Evolutionary conservation across 2,888 invertebrate genomes (phyloP), one percentile per base, ranked within the genome.

Genomic region (Drosophila multiciliata): DNA sequence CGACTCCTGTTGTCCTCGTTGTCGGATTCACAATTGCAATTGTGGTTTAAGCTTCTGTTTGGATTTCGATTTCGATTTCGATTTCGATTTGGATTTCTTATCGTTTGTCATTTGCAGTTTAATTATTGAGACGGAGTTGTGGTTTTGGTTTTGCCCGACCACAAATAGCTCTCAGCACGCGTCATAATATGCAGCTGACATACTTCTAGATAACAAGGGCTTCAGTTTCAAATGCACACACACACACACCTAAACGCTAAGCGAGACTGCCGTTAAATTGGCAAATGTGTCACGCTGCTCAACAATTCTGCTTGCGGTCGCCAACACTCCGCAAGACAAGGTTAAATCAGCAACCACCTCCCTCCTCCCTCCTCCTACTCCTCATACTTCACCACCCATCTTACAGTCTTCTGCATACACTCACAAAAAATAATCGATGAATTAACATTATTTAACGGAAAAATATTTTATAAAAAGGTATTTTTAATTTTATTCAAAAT

Each of bases 181-280:
- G 38, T 26, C 38, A 7, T 4, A 11, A 50, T n/a, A 6, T 6
- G 3, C 50, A 50, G 71, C 57, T 71, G 75, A 55, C 72, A 63
- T 58, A 23, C 7, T 20, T 20, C 60, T 35, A 29, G 23, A 23
- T 50, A 58, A 36, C 60, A 54, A 52, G 23, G 20, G 49, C 32
- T 45, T 7, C 12, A 15, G 45, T 20, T 7, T 12, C 7, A 20
- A 7, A 20, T 20, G 12, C 40, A 38, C 65, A 42, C 40, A 20
- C 48, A 29, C 35, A 35, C 35, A 3, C 17, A 36, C 54, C 0
- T 3, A 17, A 40, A 40, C 15, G 48, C 9, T 66, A 68, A 68
- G 72, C 80, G 67, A 80, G 81, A 63, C 84, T 75, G 75, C 81
- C 85, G 79, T 83, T 81, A 83, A 84, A 87, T 85, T 87, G 87